Conservation (phyloP, 1,140 invertebrate genomes). For the Drosophila saltans region DNA sequence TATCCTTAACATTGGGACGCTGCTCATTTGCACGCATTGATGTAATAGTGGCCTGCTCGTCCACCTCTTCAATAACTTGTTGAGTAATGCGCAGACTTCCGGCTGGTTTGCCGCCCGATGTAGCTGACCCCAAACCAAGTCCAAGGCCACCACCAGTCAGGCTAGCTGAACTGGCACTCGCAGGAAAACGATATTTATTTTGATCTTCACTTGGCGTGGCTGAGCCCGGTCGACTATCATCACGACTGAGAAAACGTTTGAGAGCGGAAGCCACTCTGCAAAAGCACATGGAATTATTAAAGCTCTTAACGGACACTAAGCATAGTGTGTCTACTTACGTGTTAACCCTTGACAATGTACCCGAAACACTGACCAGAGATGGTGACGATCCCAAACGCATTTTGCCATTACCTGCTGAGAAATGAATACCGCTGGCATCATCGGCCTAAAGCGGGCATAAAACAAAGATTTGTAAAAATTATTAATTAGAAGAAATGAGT, state of each 20-base stretch:
- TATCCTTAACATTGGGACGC: conserved; percentile 85
- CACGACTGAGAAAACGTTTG: conserved; percentile 89
- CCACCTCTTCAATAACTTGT: conserved; percentile 92
- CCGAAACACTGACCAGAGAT: conserved; percentile 84
- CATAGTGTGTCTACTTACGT: conserved; percentile 64
- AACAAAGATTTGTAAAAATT: no score
- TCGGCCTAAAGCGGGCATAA: conserved; percentile 83
- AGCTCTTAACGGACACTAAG: no score
- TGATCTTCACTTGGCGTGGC: conserved; percentile 74
- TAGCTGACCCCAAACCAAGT: conserved; percentile 18
- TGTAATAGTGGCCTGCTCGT: conserved; percentile 91
- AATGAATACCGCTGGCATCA: conserved; percentile 89
- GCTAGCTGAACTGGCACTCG: conserved; percentile 74
- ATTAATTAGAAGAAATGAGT: not conserved
- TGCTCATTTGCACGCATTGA: conserved; percentile 86
- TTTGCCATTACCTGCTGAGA: conserved; percentile 85
- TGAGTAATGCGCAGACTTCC: conserved; percentile 89
- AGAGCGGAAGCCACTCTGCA: conserved; percentile 88
- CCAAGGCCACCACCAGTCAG: conserved; percentile 42
- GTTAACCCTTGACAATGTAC: conserved; percentile 88
- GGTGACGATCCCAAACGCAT: conserved; percentile 84
- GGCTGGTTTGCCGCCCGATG: conserved; percentile 47
- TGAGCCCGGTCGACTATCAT: conserved; percentile 84
- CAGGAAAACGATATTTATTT: conserved; percentile 71
- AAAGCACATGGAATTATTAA: no score